phyloP scores from a whole-genome alignment of 2,113 vertebrate genomes.

The Chamaea fasciata region DNA sequence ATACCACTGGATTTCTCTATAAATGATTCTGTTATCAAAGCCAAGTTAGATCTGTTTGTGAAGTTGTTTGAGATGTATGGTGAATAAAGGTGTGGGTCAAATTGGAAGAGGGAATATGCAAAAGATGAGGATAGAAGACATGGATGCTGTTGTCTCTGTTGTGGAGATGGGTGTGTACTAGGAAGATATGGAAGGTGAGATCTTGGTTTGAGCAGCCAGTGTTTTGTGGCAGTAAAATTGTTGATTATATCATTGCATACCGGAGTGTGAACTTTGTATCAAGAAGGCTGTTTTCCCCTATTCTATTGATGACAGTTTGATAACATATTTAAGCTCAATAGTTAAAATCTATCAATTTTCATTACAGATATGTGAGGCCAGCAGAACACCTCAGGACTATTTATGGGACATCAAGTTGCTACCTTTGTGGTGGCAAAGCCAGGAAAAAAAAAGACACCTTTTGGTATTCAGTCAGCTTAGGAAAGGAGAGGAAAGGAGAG shows the following conservation, averaged over 20 bases:
- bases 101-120: background rate
- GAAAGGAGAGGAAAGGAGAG: background rate
- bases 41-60: background rate
- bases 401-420: background rate
- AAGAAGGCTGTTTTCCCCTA: background rate
- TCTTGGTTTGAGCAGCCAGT: background rate
- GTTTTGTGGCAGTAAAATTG: background rate
- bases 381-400: background rate
- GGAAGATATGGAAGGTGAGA: background rate
- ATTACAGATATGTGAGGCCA: background rate
- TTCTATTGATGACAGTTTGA: background rate
- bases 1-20: constrained; percentile 1
- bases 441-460: background rate
- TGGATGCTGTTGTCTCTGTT: background rate
- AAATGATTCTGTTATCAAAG: background rate
- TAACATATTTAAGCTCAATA: background rate
- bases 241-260: background rate
- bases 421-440: background rate
- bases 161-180: background rate
- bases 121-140: background rate
- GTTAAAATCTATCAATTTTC: background rate
- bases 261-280: background rate
- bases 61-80: background rate
- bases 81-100: background rate
- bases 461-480: background rate